phyloP scores from a whole-genome alignment of 2,888 invertebrate genomes.

The Rhopalosiphum nymphaeae region DNA sequence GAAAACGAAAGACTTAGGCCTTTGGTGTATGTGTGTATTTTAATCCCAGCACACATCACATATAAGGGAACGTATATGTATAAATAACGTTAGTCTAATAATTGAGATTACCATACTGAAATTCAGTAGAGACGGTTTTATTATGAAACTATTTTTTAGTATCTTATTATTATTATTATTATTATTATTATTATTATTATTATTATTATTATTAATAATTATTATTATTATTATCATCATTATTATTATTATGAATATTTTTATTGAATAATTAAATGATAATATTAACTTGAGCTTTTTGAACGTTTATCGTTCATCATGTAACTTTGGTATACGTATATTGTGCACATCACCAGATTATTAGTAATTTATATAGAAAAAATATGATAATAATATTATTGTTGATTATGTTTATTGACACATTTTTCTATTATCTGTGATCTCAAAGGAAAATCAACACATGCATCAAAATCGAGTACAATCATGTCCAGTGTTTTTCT shows the following conservation, averaged over 20 bases:
- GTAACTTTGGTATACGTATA: slow-evolving; percentile 65
- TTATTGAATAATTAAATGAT: slow-evolving; percentile 44
- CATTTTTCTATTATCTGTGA: slow-evolving; percentile 63
- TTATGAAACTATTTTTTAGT: slow-evolving; percentile 64
- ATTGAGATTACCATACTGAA: slow-evolving; percentile 62
- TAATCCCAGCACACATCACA: slow-evolving; percentile 24
- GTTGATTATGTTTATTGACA: slow-evolving; percentile 61
- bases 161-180: slow-evolving; percentile 58
- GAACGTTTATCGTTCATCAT: slow-evolving; percentile 62
- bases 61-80: slow-evolving; percentile 50
- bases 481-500: slow-evolving; percentile 64
- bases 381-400: slow-evolving; percentile 57
- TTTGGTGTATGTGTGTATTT: slow-evolving; percentile 26
- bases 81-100: slow-evolving; percentile 55
- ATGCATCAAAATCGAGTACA: slow-evolving; percentile 62
- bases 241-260: slow-evolving; percentile 26
- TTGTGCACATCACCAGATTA: slow-evolving; percentile 65
- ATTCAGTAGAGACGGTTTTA: slow-evolving; percentile 55
- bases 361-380: slow-evolving; percentile 63
- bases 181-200: slow-evolving; percentile 43
- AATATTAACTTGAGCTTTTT: slow-evolving; percentile 64
- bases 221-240: slow-evolving; percentile 53
- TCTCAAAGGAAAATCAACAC: slow-evolving; percentile 65
- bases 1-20: slow-evolving; percentile 61
- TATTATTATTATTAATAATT: slow-evolving; percentile 36